phyloP scores from a whole-genome alignment of 2,113 vertebrate genomes.

The Pygathrix nemaeus region DNA sequence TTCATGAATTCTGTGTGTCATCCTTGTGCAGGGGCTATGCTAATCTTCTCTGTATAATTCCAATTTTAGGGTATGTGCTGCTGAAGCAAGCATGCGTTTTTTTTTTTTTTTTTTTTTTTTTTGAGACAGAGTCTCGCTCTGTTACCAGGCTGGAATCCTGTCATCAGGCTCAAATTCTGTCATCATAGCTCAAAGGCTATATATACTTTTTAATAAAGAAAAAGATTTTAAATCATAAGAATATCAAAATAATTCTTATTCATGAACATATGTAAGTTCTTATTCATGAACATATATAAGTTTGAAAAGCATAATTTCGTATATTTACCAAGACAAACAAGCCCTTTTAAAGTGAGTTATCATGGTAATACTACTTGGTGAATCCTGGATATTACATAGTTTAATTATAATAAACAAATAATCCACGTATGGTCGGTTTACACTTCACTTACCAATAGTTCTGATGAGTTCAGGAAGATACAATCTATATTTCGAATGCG shows the following conservation, averaged over 20 bases:
- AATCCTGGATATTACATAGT: background rate
- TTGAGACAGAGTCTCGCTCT: too few species aligned
- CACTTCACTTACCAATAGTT: background rate
- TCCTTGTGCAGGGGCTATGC: too few species aligned
- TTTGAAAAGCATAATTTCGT: background rate
- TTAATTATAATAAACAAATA: background rate
- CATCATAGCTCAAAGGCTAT: background rate
- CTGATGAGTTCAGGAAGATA: background rate
- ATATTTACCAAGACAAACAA: background rate
- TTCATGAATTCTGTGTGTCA: too few species aligned
- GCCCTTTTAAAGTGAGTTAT: background rate
- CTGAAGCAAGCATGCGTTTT: too few species aligned
- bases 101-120: too few species aligned
- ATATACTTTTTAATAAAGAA: background rate
- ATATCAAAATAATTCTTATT: slow-evolving; percentile 7
- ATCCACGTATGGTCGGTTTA: background rate
- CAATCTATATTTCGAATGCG: background rate
- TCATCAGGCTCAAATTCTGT: background rate
- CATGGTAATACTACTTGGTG: background rate
- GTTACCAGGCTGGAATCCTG: too few species aligned
- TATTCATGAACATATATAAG: background rate
- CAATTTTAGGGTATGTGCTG: too few species aligned
- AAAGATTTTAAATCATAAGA: slow-evolving; percentile 11
- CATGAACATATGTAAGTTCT: background rate
- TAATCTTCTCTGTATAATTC: too few species aligned